Conservation (phyloP, 2,797 vertebrate genomes). For the Enteromius radiatus region DNA sequence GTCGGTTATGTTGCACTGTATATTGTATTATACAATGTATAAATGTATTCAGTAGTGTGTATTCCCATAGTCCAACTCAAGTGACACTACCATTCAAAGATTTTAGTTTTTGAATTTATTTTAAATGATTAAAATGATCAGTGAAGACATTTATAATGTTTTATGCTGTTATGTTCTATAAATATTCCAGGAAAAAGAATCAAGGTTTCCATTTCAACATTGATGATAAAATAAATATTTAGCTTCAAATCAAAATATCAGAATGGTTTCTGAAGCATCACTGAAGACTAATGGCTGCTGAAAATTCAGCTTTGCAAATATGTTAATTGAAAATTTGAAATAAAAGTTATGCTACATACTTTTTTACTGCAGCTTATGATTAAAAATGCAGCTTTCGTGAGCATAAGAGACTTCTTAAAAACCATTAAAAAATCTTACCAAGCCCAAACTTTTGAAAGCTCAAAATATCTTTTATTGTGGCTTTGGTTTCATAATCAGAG, state of each 20-base stretch:
- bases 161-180: neutral
- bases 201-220: neutral
- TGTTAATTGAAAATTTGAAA: neutral
- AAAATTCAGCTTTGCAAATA: neutral
- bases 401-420: neutral
- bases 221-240: neutral
- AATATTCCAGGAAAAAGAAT: neutral
- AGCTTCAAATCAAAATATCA: neutral
- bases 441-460: neutral
- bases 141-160: neutral
- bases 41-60: neutral
- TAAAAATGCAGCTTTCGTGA: neutral
- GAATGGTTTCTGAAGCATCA: neutral
- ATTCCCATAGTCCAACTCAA: neutral
- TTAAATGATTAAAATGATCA: neutral
- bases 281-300: neutral
- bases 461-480: neutral
- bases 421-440: neutral
- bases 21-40: neutral
- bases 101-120: neutral
- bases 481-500: conserved; percentile 19
- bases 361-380: neutral
- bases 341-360: neutral
- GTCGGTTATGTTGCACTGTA: neutral
- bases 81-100: neutral